Base-by-base conservation (phyloP, 2,113 vertebrate genomes). In the Ammospiza caudacuta region DNA sequence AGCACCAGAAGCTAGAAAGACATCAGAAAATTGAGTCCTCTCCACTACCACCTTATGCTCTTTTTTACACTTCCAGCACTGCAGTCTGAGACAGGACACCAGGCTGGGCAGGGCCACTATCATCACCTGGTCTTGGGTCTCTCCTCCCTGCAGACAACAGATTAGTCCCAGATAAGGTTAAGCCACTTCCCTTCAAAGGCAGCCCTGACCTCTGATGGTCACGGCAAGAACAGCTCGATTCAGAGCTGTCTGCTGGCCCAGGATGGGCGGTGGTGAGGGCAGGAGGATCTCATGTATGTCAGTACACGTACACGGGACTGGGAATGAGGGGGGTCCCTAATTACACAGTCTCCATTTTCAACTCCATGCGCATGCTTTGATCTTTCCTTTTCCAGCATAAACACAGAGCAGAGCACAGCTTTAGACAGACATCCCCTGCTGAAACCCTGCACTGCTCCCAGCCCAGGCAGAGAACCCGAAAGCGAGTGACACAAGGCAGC, bases 121-220 rank as follows among this genome's bases (percentile, higher is more conserved):
- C 64, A 43, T 63, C 77, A 67, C 43, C 64, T 70, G 67, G 79
- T 77, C 79, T 55, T 31, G 47, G 33, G 39, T 39, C 12, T 35
- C 33, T 85, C 59, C 63, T 85, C 21, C 2, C 16, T 59, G 75
- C 62, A 68, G 68, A 47, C 14, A 66, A 14, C 27, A 8, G 68
- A 51, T 86, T 59, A 80, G 35, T 74, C 74, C 66, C 62, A 51
- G 72, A 43, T 47, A 77, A 91, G 44, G 29, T 52, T 67, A 47
- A 88, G 47, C 59, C 64, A 25, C 55, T 57, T 93, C 44, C 87
- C 63, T 70, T 78, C 72, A 85, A 74, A 88, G 69, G 76, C 92
- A 90, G 93, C 85, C 67, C 91, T 86, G 90, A 86, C 90, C 90
- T 94, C 94, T 94, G 85, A 96, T 70, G 94, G 94, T 61, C 89